These are phyloP conservation scores for Drosophila equinoxialis DNA, from an alignment of 1,140 invertebrate species.

Conservation along the genomic window DNA sequence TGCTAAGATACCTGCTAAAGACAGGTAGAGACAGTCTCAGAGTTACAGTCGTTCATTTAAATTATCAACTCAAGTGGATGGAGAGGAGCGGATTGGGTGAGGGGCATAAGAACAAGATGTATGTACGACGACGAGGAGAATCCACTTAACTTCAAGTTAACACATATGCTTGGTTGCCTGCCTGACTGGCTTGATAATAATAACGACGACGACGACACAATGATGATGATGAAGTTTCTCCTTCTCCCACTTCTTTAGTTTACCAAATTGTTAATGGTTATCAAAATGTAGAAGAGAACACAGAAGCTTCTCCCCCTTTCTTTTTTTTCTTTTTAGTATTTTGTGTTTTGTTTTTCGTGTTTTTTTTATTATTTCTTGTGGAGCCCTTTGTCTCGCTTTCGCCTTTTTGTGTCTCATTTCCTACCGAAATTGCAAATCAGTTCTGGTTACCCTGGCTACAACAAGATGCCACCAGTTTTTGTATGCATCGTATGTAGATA, in stretches of 20 bases:
- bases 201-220: conserved; percentile 37
- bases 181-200: conserved; percentile 41
- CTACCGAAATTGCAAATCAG: conserved; percentile 33
- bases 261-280: conserved; percentile 62
- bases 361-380: not conserved
- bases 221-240: conserved; percentile 36
- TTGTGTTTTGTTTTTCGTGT: conserved; percentile 9
- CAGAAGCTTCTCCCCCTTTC: conserved; percentile 9
- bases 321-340: conserved; percentile 1
- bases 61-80: conserved; percentile 51
- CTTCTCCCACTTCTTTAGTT: conserved; percentile 30
- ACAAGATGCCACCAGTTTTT: conserved; percentile 20
- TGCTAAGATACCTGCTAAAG: conserved; percentile 3
- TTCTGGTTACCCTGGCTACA: conserved; percentile 27
- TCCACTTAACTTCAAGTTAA: conserved; percentile 78
- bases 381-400: not conserved
- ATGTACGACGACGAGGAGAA: conserved; percentile 40
- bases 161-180: conserved; percentile 71
- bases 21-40: conserved; percentile 13
- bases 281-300: conserved; percentile 36
- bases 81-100: conserved; percentile 20
- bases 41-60: conserved; percentile 56
- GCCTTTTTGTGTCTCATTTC: not conserved
- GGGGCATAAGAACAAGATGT: not conserved
- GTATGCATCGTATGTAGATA: conserved; percentile 14